phyloP scores from a whole-genome alignment of 2,797 vertebrate genomes.

The Chloroceryle amazona region DNA sequence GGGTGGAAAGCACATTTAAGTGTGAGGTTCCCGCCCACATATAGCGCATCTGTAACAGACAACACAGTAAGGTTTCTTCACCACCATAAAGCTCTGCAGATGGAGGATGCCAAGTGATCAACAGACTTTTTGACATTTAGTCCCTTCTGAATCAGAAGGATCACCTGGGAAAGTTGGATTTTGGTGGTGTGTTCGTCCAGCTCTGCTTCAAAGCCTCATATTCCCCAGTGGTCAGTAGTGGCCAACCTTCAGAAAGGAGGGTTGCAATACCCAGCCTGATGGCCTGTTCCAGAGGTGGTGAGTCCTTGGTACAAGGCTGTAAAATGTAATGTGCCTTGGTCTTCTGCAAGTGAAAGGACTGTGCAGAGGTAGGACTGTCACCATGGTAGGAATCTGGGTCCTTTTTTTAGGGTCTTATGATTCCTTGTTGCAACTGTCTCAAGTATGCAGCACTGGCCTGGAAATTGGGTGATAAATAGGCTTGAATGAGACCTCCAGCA shows the following conservation, averaged over 20 bases:
- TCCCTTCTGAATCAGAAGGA: background rate
- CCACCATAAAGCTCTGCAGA: background rate
- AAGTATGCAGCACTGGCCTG: background rate
- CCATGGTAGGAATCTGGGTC: background rate
- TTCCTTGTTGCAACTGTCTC: background rate
- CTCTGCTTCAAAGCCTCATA: background rate
- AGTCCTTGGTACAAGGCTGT: background rate
- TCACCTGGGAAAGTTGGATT: background rate
- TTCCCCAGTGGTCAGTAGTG: background rate
- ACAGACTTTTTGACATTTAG: background rate
- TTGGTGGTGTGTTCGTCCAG: background rate
- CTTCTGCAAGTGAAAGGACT: background rate
- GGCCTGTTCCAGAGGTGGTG: background rate
- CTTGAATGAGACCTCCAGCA: background rate
- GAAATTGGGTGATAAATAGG: background rate
- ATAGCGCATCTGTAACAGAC: fast-evolving
- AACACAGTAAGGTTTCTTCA: background rate
- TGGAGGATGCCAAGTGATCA: background rate
- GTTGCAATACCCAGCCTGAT: background rate
- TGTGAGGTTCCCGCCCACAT: background rate
- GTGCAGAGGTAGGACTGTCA: background rate
- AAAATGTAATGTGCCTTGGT: background rate
- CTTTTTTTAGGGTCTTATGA: background rate
- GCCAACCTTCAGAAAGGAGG: background rate
- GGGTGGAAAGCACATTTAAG: background rate